Base-by-base conservation (phyloP, 92 coral and sea anemone genomes). In the Zoanthus solanderi region DNA sequence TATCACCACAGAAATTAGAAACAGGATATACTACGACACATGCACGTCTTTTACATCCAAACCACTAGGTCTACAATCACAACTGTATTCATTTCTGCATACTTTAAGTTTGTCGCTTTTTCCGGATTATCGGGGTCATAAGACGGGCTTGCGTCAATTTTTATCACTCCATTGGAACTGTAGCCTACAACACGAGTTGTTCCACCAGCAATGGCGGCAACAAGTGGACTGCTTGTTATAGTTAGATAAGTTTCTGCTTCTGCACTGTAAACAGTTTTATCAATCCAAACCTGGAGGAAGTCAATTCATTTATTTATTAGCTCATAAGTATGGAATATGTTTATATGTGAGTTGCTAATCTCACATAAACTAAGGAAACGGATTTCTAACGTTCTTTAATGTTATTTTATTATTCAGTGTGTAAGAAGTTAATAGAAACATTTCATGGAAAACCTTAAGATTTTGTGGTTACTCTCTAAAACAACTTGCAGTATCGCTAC, bases 91-190 rank as follows among this genome's bases (percentile, higher is more conserved):
- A 23, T 23, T 23, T 23, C 23, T 23, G 23, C 23, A 11, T 84
- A 93, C 95, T 89, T 79, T 34, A 93, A 58, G 9, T 73, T 34
- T 28, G 87, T 29, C 32, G 16, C 16, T 17, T 92, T 73, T 37
- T 86, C 89, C 37, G 95, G 95, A 69, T 60, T 92, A 72, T 94
- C 98, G 9, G 95, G 98, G 73, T 94, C 98, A 18, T 83, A 72
- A 12, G 98, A 94, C 9, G 88, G 85, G 46, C 95, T 82, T 23
- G 95, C 98, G 78, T 92, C 93, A 56, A 94, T 23, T 29, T 83
- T 75, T 17, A 94, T 78, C 32, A 48, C 45, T 9, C 78, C 80
- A 52, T 82, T 67, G 77, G 82, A 87, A 73, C 54, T 31, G 79
- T 78, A 68, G 71, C 92, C 91, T 67, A 94, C 82, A 46, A 92